These are phyloP conservation scores for Hanleya hanleyi DNA, from an alignment of 2,888 invertebrate species.

Conservation along the genomic window DNA sequence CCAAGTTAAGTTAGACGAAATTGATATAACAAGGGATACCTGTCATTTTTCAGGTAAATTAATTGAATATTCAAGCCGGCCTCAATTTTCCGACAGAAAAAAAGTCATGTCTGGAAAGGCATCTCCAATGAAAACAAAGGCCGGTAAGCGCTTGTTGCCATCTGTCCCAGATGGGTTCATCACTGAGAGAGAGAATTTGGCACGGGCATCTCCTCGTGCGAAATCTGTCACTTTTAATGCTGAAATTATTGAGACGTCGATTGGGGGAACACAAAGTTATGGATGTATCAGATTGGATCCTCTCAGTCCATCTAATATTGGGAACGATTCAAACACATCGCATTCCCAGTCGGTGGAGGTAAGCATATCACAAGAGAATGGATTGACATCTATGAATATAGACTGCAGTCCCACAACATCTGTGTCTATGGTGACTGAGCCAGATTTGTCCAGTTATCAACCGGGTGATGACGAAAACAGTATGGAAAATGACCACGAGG, in stretches of 20 bases:
- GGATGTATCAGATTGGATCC: slow-evolving; percentile 52
- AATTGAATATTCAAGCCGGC: no score
- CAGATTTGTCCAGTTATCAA: background rate
- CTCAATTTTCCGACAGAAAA: background rate
- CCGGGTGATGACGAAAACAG: background rate
- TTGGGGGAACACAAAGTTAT: slow-evolving; percentile 64
- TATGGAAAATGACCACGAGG: background rate
- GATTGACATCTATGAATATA: background rate
- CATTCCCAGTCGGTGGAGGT: background rate
- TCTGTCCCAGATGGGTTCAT: slow-evolving; percentile 38
- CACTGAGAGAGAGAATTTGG: background rate
- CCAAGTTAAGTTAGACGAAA: no score
- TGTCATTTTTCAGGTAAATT: no score
- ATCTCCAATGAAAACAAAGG: slow-evolving; percentile 22
- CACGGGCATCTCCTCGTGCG: slow-evolving; percentile 27
- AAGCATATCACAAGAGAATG: background rate
- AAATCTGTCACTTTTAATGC: slow-evolving; percentile 58
- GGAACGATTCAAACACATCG: background rate
- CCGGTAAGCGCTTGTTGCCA: slow-evolving; percentile 48
- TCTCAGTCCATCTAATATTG: background rate
- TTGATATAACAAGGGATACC: no score
- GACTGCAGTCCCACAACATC: background rate
- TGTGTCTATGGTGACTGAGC: background rate
- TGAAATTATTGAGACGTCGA: slow-evolving; percentile 65
- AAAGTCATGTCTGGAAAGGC: background rate